Percentiles rank a stretch among this genome's conserved stretches.
These are phyloP conservation scores for Lates calcarifer DNA, from an alignment of 2,113 vertebrate genomes.

Conservation along the genomic window DNA sequence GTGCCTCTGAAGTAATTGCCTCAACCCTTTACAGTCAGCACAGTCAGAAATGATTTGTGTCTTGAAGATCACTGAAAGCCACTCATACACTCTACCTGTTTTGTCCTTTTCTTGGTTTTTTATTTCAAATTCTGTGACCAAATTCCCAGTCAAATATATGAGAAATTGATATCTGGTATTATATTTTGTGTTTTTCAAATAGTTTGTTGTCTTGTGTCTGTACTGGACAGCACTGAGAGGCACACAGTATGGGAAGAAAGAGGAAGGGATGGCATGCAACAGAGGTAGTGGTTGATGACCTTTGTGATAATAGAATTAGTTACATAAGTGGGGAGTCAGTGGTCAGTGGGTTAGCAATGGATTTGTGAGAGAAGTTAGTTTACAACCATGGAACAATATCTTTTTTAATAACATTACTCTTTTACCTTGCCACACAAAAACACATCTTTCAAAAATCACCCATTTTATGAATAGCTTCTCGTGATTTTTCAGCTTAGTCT, in stretches of 20 bases:
- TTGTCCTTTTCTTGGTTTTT: not conserved
- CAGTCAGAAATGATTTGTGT: not conserved
- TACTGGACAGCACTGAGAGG: not conserved
- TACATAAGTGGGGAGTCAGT: not conserved
- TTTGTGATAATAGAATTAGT: slow-evolving; percentile 3
- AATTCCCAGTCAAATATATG: not conserved
- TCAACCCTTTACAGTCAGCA: not conserved
- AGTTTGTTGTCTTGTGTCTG: not conserved
- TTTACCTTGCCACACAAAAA: too few relatives aligned
- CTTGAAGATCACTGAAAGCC: not conserved
- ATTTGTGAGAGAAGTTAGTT: too few relatives aligned
- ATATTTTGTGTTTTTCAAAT: not conserved
- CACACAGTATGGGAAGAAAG: not conserved
- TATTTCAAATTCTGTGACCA: too few relatives aligned
- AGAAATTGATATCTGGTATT: not conserved
- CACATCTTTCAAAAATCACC: too few relatives aligned
- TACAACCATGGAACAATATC: not conserved
- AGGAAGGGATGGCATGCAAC: not conserved
- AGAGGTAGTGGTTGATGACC: not conserved
- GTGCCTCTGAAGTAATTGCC: not conserved
- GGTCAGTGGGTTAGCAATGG: too few relatives aligned
- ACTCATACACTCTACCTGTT: not conserved
- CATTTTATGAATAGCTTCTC: too few relatives aligned
- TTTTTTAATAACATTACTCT: not conserved
- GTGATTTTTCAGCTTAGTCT: too few relatives aligned